These are phyloP conservation scores for Diabrotica undecimpunctata DNA, from an alignment of 1,140 invertebrate species.

Conservation along the genomic window DNA sequence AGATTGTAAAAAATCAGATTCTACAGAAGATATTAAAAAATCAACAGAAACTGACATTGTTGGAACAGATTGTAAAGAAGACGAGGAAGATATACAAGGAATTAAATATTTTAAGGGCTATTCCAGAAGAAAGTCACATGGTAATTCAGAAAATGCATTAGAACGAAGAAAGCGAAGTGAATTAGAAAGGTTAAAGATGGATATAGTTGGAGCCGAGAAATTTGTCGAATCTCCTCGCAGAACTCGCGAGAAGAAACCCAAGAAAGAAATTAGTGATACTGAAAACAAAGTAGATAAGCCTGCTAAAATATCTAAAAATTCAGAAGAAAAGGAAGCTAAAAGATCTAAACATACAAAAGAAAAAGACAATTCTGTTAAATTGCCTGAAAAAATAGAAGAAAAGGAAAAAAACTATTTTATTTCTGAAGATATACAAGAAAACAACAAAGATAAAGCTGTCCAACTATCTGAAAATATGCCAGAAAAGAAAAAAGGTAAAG, in stretches of 20 bases:
- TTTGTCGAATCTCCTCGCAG: constrained; percentile 19
- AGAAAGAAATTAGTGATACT: constrained; percentile 9
- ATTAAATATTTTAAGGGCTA: too few species aligned
- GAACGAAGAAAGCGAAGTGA: constrained; percentile 28
- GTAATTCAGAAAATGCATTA: not conserved
- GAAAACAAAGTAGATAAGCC: not conserved
- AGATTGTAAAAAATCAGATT: too few species aligned
- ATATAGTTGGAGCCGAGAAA: constrained; percentile 37
- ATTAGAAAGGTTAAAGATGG: constrained; percentile 34
- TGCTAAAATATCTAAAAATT: too few species aligned
- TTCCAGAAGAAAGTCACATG: too few species aligned
- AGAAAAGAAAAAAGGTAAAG: not conserved
- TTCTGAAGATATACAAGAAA: not conserved
- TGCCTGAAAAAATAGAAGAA: not conserved
- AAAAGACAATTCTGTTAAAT: constrained; percentile 1
- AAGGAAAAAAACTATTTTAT: not conserved
- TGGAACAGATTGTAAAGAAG: too few species aligned
- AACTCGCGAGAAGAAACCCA: constrained; percentile 25
- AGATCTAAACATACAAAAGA: not conserved
- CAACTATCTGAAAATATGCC: not conserved
- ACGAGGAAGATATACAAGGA: too few species aligned
- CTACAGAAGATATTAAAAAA: too few species aligned
- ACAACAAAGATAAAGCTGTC: not conserved
- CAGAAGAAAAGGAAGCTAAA: not conserved
- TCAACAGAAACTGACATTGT: too few species aligned